Evolutionary conservation across 2,797 vertebrate genomes (phyloP).

Genomic region (Danio tinwini): DNA sequence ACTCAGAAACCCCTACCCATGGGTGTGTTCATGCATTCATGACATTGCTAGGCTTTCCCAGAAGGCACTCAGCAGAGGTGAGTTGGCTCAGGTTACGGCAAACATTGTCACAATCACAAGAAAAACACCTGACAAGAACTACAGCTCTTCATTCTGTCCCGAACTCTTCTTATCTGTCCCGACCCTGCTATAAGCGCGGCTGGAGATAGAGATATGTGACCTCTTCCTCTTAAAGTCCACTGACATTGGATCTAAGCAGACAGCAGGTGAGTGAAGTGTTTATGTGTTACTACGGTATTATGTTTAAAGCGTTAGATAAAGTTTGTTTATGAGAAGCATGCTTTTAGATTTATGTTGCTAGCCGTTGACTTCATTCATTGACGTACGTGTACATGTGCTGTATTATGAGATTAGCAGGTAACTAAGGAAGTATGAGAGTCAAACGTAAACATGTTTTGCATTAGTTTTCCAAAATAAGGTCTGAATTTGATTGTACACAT

Average conservation of each 20-base stretch:
- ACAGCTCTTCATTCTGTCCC: constrained; percentile 43
- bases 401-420: neutral
- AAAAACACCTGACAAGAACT: constrained; percentile 63
- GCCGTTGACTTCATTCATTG: neutral
- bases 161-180: constrained; percentile 54
- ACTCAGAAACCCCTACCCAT: constrained; percentile 38
- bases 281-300: constrained; percentile 15
- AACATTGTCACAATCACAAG: constrained; percentile 69
- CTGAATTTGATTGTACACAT: neutral
- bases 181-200: neutral
- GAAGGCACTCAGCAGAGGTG: constrained; percentile 73
- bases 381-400: neutral
- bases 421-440: neutral
- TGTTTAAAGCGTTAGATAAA: constrained; percentile 7
- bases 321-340: neutral
- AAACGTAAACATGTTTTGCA: neutral
- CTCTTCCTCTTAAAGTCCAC: constrained; percentile 34
- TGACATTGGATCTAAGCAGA: constrained; percentile 52
- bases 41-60: constrained; percentile 73
- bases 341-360: neutral
- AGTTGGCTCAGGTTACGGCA: constrained; percentile 77
- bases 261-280: constrained; percentile 57
- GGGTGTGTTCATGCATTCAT: constrained; percentile 63
- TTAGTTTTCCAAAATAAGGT: neutral
- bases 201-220: constrained; percentile 36